A percentile compares a stretch with the other conserved stretches of the same genome.
These are phyloP conservation scores for Hemibagrus guttatus DNA, from an alignment of 2,797 vertebrate species.

Conservation along the genomic window DNA sequence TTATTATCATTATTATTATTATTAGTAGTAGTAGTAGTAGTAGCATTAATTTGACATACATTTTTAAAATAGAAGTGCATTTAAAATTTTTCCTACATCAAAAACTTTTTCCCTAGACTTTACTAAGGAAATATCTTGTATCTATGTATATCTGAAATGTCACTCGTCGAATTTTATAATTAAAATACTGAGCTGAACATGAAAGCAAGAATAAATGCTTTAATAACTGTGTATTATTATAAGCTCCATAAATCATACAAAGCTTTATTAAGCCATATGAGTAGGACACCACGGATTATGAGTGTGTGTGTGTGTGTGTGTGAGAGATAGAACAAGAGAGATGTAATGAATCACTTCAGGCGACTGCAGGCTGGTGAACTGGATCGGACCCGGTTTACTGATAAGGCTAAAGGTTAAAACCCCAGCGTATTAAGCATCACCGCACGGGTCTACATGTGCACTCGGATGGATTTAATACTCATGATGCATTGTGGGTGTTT, in stretches of 20 bases:
- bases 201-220: not conserved
- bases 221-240: not conserved
- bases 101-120: not conserved
- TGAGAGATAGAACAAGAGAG: not conserved
- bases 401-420: slow-evolving; percentile 40
- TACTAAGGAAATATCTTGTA: not conserved
- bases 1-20: too few relatives aligned
- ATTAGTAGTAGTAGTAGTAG: too few relatives aligned
- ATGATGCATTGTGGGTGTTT: not conserved
- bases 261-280: not conserved
- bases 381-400: slow-evolving; percentile 30
- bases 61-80: not conserved
- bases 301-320: not conserved
- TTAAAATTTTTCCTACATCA: not conserved
- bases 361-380: slow-evolving; percentile 35
- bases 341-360: slow-evolving; percentile 34
- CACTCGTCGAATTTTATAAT: not conserved
- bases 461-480: slow-evolving; percentile 41
- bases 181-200: not conserved
- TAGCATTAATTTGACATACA: too few relatives aligned
- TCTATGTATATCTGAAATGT: not conserved
- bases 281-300: not conserved
- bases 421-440: slow-evolving; percentile 28
- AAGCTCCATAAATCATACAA: not conserved
- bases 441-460: slow-evolving; percentile 37